A percentile compares a stretch with the other conserved stretches of the same genome.
phyloP scores from a whole-genome alignment of 2,113 vertebrate genomes.

The Ochotona princeps region DNA sequence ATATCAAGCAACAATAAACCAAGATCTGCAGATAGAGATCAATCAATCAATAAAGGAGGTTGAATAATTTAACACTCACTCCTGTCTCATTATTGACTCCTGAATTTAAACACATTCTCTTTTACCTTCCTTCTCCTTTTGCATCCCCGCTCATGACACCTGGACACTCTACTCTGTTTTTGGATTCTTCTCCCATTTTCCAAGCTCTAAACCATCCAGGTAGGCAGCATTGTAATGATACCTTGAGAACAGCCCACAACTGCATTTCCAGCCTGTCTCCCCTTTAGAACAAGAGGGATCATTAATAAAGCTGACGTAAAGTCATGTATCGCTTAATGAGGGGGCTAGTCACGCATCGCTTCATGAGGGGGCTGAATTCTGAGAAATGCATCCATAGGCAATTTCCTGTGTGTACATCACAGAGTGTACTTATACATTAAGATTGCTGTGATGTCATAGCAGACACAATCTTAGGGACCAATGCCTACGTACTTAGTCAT shows the following conservation, averaged over 20 bases:
- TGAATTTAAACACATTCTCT: conserved; percentile 68
- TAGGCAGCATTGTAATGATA: neutral
- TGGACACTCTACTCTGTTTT: conserved; percentile 41
- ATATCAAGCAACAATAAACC: conserved; percentile 74
- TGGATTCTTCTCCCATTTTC: conserved; percentile 58
- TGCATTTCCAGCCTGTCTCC: neutral
- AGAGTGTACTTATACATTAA: too few relatives aligned
- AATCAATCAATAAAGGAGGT: conserved; percentile 79
- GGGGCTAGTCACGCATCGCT: too few relatives aligned
- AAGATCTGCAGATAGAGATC: conserved; percentile 77
- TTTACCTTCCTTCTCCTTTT: conserved; percentile 61
- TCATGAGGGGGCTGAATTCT: too few relatives aligned
- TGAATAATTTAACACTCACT: conserved; percentile 82
- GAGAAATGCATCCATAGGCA: too few relatives aligned
- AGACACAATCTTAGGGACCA: too few relatives aligned
- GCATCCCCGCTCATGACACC: conserved; percentile 53
- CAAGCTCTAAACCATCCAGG: conserved; percentile 36
- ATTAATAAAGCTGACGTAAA: conserved; percentile 13
- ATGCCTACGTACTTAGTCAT: too few relatives aligned
- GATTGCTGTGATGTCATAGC: too few relatives aligned
- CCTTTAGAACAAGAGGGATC: neutral
- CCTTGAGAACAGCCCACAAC: conserved; percentile 12
- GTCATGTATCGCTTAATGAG: too few relatives aligned
- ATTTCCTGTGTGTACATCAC: too few relatives aligned
- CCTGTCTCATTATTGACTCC: conserved; percentile 72